Base-by-base conservation (phyloP, 2,113 vertebrate genomes). In the Menidia beryllina region DNA sequence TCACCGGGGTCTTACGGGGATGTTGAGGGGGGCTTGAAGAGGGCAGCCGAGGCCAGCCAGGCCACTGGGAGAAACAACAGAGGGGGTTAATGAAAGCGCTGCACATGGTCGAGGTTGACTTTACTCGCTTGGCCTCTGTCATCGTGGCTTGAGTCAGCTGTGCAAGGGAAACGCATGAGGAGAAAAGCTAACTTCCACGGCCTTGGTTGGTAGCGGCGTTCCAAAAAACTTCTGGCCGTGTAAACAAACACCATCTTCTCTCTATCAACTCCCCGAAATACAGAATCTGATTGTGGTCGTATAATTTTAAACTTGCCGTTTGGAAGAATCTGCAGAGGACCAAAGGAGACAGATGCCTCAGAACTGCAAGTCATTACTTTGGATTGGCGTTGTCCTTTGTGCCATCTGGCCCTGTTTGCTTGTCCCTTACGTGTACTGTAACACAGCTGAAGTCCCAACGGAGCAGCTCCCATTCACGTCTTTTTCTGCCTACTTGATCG, bases 31-130 rank as follows among this genome's bases (percentile, higher is more conserved):
- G 43, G 62, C 21, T 66, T 60, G 10, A 39, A 54, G 61, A 61
- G 69, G 74, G 52, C 61, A 78, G 75, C 65, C 73, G 70, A 74
- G 77, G 81, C 55, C 65, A 72, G 81, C 55, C 65, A 72, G 25
- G 39, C 45, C 20, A 69, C 30, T 57, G 71, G 39, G 71, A 36
- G 59, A 73, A 41, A 56, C 43, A 53, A 27, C 12, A 48, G 71
- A 66, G 14, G 36, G 20, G 25, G 48, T 67, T 75, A 57, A 65
- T 61, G 27, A 15, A 53, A 77, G 23, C 30, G 7, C 34, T 9
- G 39, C 58, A 62, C 50, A 59, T 41, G 38, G 78, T 74, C 64
- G 69, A 76, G 68, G 68, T 79, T 70, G 77, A 66, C 58, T 39
- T 24, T 59, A 36, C 25, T 82, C 61, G 26, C 47, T 64, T 67